A percentile compares a stretch with the other conserved stretches of the same genome.
Conservation (phyloP, 2,797 vertebrate genomes). For the Acrossocheilus wenchowensis region DNA sequence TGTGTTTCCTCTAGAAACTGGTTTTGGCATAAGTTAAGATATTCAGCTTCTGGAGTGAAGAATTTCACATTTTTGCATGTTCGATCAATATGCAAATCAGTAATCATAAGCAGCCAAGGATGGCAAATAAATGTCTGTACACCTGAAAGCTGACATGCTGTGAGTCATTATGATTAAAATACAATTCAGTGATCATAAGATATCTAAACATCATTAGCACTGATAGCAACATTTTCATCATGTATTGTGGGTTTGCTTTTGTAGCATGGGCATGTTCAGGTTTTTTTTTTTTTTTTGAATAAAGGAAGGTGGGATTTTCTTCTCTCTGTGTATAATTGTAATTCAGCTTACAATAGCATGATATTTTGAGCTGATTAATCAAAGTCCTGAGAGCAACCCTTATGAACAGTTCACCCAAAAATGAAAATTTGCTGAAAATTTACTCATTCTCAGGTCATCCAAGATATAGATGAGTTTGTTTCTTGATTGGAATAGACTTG, state of each 20-base stretch:
- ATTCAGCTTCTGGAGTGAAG: not conserved
- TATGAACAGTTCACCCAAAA: not conserved
- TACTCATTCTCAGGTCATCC: not conserved
- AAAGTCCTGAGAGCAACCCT: not conserved
- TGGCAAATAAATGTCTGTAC: conserved; percentile 40
- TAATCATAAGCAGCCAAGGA: conserved; percentile 15
- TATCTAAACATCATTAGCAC: conserved; percentile 48
- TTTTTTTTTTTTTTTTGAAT: too few species aligned
- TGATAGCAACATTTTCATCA: conserved; percentile 21
- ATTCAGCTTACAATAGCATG: not conserved
- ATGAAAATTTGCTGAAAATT: not conserved
- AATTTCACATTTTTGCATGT: not conserved
- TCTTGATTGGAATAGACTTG: not conserved
- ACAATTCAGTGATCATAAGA: conserved; percentile 39
- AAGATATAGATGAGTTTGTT: not conserved
- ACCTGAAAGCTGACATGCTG: conserved; percentile 39
- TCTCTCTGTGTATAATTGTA: not conserved
- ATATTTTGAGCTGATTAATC: conserved; percentile 1
- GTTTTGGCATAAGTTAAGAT: not conserved
- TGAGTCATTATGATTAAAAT: conserved; percentile 44
- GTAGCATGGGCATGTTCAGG: not conserved
- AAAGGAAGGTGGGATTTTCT: not conserved
- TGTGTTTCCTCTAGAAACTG: not conserved
- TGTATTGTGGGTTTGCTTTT: not conserved
- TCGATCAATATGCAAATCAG: conserved; percentile 15